A percentile compares a stretch with the other conserved stretches of the same genome.
These are phyloP conservation scores for Ceratina japonica DNA, from an alignment of 1,140 invertebrate genomes.

Conservation along the genomic window DNA sequence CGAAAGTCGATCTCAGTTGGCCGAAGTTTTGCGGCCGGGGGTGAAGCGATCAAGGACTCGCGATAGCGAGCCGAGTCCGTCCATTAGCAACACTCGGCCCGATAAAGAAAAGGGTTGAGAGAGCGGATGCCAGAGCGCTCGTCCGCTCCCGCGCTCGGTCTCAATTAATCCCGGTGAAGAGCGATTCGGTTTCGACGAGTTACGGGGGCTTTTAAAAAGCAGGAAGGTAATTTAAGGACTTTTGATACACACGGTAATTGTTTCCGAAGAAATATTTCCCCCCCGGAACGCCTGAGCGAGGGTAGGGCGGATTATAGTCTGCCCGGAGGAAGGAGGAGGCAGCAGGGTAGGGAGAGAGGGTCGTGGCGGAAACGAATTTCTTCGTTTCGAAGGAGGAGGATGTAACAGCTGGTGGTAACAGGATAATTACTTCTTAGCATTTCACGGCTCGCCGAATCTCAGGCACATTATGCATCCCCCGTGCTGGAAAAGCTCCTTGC, in stretches of 20 bases:
- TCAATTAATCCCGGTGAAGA: background rate
- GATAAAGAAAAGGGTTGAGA: background rate
- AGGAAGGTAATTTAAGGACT: background rate
- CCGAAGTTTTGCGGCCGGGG: background rate
- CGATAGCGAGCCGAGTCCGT: background rate
- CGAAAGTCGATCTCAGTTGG: background rate
- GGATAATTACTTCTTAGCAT: conserved; percentile 62
- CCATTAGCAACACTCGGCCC: background rate
- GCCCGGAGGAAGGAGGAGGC: no score
- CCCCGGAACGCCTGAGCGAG: no score
- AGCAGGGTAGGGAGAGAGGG: background rate
- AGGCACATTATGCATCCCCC: conserved; percentile 44
- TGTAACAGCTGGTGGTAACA: conserved; percentile 55
- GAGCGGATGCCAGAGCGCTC: background rate
- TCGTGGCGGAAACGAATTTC: conserved; percentile 47
- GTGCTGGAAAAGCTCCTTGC: conserved; percentile 26
- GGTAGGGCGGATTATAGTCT: no score
- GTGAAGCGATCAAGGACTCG: background rate
- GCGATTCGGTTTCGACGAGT: background rate
- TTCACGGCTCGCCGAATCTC: conserved; percentile 55
- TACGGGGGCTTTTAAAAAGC: conserved; percentile 1
- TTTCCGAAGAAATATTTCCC: conserved; percentile 11
- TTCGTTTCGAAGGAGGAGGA: conserved; percentile 43
- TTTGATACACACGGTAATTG: conserved; percentile 32
- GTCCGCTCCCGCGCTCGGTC: no score